A percentile compares a stretch with the other conserved stretches of the same genome.
phyloP scores from a whole-genome alignment of 1,140 invertebrate genomes.

The Chionoecetes opilio region DNA sequence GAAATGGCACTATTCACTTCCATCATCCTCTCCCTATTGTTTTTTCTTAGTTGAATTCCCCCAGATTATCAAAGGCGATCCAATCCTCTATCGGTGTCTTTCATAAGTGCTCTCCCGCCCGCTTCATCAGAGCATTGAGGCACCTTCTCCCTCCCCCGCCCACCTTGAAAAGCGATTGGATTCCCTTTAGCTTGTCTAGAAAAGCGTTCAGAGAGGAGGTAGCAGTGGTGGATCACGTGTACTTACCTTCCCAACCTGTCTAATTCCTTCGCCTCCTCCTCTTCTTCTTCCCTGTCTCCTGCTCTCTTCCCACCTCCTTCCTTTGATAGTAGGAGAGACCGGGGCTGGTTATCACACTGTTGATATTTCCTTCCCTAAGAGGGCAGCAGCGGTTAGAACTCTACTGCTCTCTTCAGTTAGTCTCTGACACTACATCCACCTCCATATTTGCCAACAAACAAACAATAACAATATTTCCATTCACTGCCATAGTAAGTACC shows the following conservation, averaged over 20 bases:
- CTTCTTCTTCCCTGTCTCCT: too few species aligned
- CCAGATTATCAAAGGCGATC: background rate
- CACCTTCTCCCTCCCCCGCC: background rate
- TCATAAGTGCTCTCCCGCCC: constrained; percentile 1
- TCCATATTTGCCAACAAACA: too few species aligned
- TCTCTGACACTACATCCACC: too few species aligned
- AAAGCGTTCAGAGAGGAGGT: background rate
- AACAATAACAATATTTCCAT: background rate
- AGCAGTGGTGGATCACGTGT: background rate
- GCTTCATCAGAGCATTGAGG: background rate
- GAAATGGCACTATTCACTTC: background rate
- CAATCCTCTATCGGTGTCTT: constrained; percentile 4
- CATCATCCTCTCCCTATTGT: background rate
- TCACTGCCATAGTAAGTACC: too few species aligned
- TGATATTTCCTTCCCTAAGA: too few species aligned
- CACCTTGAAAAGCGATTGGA: background rate
- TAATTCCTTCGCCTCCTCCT: background rate
- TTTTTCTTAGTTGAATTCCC: background rate
- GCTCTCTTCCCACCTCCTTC: background rate
- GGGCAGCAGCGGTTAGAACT: too few species aligned
- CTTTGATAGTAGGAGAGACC: background rate
- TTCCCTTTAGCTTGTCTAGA: constrained; percentile 28
- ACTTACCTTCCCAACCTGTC: background rate
- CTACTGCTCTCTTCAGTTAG: too few species aligned
- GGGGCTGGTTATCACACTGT: too few species aligned